Evolutionary conservation across 2,888 invertebrate genomes (phyloP).

Genomic region (Dione juno): DNA sequence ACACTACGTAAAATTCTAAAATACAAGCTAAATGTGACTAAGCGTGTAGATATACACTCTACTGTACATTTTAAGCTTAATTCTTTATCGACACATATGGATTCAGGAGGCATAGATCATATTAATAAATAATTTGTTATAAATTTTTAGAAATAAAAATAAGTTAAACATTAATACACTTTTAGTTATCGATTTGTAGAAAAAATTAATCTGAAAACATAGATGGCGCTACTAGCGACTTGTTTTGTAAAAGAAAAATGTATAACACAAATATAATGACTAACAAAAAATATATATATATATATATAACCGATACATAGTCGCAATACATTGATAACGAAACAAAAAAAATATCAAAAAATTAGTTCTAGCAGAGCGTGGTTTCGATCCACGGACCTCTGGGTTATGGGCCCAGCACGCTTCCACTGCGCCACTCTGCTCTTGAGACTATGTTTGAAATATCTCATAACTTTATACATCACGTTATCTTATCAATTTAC

Average conservation of each 20-base stretch:
- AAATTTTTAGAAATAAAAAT: too few relatives aligned
- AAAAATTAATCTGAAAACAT: too few relatives aligned
- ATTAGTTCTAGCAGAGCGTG: constrained; percentile 89
- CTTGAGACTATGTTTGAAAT: neutral
- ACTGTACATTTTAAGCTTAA: too few relatives aligned
- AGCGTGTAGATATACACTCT: too few relatives aligned
- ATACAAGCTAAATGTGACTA: too few relatives aligned
- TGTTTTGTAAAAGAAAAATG: neutral
- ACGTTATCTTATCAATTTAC: neutral
- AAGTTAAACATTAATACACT: too few relatives aligned
- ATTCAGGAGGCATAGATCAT: too few relatives aligned
- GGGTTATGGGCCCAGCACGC: constrained; percentile 94
- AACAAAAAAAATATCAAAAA: constrained; percentile 54
- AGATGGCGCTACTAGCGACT: constrained; percentile 27
- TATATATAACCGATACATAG: neutral
- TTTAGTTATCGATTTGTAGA: too few relatives aligned
- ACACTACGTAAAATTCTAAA: too few relatives aligned
- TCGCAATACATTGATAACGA: neutral
- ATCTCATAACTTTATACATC: neutral
- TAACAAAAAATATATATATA: neutral
- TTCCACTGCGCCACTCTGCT: constrained; percentile 93
- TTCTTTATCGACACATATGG: too few relatives aligned
- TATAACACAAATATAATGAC: too few relatives aligned
- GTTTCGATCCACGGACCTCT: constrained; percentile 96
- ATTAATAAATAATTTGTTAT: too few relatives aligned